These are phyloP conservation scores for Psephotus haematonotus DNA, from an alignment of 2,113 vertebrate species.

Conservation along the genomic window DNA sequence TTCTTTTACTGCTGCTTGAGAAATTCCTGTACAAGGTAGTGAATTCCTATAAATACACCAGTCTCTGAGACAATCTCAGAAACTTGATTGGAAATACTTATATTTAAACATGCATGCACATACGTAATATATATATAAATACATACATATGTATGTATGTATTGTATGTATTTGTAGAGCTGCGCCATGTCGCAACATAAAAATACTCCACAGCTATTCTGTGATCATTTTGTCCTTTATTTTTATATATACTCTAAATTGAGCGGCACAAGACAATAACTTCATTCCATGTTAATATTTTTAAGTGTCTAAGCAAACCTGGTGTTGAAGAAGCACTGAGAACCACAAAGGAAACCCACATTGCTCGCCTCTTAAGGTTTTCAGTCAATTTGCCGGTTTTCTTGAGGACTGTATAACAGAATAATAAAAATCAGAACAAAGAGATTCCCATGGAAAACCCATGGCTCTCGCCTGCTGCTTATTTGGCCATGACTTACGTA, in stretches of 20 bases:
- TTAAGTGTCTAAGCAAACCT: neutral
- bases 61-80: neutral
- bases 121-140: neutral
- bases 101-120: neutral
- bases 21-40: neutral
- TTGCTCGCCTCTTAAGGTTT: neutral
- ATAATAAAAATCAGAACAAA: neutral
- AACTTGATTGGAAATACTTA: neutral
- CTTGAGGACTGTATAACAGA: neutral
- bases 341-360: neutral
- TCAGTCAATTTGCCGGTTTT: neutral
- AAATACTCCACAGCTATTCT: neutral
- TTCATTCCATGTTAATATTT: neutral
- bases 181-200: neutral
- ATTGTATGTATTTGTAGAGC: neutral
- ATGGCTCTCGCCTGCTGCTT: neutral
- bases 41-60: neutral
- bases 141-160: neutral
- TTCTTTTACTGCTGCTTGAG: neutral
- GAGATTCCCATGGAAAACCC: neutral
- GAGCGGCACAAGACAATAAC: neutral
- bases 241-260: neutral
- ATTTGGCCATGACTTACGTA: neutral
- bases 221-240: neutral
- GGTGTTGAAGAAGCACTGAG: neutral